Evolutionary conservation across 2,113 vertebrate genomes (phyloP), one percentile per base, ranked within the genome.

Genomic region (Carassius auratus): DNA sequence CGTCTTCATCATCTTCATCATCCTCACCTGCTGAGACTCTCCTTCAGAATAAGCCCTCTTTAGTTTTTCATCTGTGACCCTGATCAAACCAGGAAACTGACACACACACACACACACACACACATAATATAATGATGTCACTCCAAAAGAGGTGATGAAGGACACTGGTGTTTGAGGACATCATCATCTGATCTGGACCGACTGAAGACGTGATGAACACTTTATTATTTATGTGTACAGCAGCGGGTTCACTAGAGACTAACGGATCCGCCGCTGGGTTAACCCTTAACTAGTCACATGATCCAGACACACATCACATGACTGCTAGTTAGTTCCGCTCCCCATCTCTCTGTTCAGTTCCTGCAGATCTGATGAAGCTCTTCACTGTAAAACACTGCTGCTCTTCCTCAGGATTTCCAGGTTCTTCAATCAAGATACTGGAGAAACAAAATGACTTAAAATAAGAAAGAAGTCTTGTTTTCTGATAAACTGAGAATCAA

Each of bases 41-140:
- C 7, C 26, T 33, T 21, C 33, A 1, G 30, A 69, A 57, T 66
- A 12, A 42, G n/a, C 57, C 75, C 8, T 69, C 75, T 23, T 64
- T 57, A 36, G 36, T 21, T 69, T 26, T 57, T 64, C 15, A 21
- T n/a, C 55, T 75, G 55, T 59, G 33, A 74, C 2, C 61, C 66
- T 86, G 61, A 76, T 57, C 19, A 45, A 69, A 77, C 68, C 19
- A 5, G 68, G 17, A 71, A 38, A 42, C 68, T 71, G 33, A 48
- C 42, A 48, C 10, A 74, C 69, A n/a, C 36, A 73, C 33, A 17
- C 33, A 69, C 68, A 68, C 80, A 84, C 38, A 85, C 57, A 26
- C 62, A 64, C 68, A 33, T 52, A 52, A 57, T 45, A 77, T 69
- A 33, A 88, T 74, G 84, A 86, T 88, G 87, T 88, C 85, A 77